phyloP scores from a whole-genome alignment of 2,888 invertebrate species.

The Penaeus monodon region DNA sequence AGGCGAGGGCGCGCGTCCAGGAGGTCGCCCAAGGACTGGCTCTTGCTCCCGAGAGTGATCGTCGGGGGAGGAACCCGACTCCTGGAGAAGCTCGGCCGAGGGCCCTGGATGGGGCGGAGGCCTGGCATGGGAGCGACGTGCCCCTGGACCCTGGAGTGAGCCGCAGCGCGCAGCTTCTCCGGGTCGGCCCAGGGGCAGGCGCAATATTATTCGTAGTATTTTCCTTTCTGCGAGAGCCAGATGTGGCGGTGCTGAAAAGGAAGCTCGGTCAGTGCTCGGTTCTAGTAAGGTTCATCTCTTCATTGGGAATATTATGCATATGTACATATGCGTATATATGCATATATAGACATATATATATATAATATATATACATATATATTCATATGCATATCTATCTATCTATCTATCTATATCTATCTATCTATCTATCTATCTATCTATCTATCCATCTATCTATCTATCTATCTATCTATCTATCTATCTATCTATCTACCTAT shows the following conservation, averaged over 20 bases:
- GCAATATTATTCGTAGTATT: constrained; percentile 47
- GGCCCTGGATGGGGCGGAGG: too few species aligned
- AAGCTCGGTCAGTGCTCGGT: not conserved
- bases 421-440: not conserved
- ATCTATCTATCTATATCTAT: not conserved
- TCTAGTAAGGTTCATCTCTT: not conserved
- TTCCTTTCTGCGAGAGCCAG: constrained; percentile 56
- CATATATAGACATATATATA: too few species aligned
- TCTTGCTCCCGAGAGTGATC: too few species aligned
- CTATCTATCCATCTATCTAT: not conserved
- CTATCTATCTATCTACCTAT: not conserved
- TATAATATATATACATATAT: too few species aligned
- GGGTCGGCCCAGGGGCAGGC: constrained; percentile 11
- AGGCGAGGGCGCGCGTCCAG: too few species aligned
- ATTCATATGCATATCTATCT: too few species aligned
- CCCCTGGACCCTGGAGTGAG: too few species aligned
- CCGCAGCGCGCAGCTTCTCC: too few species aligned
- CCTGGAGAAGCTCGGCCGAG: too few species aligned
- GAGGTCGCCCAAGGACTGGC: too few species aligned
- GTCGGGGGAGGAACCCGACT: too few species aligned
- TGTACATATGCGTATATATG: not conserved
- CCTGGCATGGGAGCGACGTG: too few species aligned
- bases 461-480: not conserved
- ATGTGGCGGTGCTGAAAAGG: constrained; percentile 55
- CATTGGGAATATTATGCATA: not conserved